These are phyloP conservation scores for Cerceris ruficornis DNA, from an alignment of 2,888 invertebrate species.

Conservation along the genomic window DNA sequence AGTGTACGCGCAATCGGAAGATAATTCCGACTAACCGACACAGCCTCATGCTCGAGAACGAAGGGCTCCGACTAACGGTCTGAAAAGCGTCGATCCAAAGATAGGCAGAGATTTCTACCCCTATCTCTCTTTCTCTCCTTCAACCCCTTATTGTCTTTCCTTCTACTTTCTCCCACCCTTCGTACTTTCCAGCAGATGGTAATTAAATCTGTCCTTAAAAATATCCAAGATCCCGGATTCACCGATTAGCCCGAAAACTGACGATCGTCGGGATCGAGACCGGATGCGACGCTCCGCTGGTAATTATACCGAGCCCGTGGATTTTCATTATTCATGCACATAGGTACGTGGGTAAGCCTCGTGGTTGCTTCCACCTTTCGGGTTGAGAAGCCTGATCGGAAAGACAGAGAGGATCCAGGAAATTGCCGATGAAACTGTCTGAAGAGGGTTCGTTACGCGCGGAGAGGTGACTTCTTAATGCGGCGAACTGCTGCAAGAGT, in stretches of 20 bases:
- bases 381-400: constrained; percentile 16
- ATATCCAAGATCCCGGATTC: constrained; percentile 48
- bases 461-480: constrained; percentile 39
- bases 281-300: constrained; percentile 73
- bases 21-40: constrained; percentile 73
- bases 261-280: constrained; percentile 66
- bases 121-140: constrained; percentile 17
- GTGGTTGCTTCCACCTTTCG: constrained; percentile 64
- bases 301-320: constrained; percentile 72
- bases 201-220: constrained; percentile 60
- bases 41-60: neutral
- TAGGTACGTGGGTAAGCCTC: constrained; percentile 47
- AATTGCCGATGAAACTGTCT: constrained; percentile 52
- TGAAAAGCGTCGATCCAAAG: constrained; percentile 59
- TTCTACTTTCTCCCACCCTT: neutral
- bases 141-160: neutral
- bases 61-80: constrained; percentile 35
- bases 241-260: constrained; percentile 59
- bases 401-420: constrained; percentile 48
- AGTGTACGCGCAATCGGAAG: constrained; percentile 50
- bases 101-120: constrained; percentile 28
- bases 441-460: constrained; percentile 13
- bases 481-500: neutral
- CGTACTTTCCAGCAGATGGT: neutral
- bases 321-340: constrained; percentile 73